Evolutionary conservation across 2,888 invertebrate genomes (phyloP).

Genomic region (Perithous albicinctus): DNA sequence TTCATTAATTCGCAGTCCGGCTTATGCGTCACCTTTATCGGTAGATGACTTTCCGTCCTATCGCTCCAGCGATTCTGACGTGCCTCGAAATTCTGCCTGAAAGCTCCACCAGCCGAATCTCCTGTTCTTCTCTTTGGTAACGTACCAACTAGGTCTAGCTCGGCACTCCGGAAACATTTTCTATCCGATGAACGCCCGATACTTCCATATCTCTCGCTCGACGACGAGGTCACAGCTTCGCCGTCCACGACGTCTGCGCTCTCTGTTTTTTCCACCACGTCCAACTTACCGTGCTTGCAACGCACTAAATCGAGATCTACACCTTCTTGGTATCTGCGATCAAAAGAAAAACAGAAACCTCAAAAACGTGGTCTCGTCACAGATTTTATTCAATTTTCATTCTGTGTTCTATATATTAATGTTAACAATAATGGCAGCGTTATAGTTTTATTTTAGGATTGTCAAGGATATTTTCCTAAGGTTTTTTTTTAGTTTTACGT

Average conservation of each 20-base stretch:
- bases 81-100: slow-evolving; percentile 48
- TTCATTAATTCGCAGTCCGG: slow-evolving; percentile 80
- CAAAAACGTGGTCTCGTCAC: too few relatives aligned
- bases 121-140: slow-evolving; percentile 77
- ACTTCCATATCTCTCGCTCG: slow-evolving; percentile 72
- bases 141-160: slow-evolving; percentile 79
- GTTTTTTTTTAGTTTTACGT: slow-evolving; percentile 55
- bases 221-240: too few relatives aligned
- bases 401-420: too few relatives aligned
- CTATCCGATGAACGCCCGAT: slow-evolving; percentile 62
- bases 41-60: slow-evolving; percentile 73
- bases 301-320: slow-evolving; percentile 79
- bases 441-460: too few relatives aligned
- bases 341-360: neutral
- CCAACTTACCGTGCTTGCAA: slow-evolving; percentile 79
- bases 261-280: slow-evolving; percentile 77
- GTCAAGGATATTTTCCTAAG: neutral
- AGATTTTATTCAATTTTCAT: too few relatives aligned
- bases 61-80: slow-evolving; percentile 61
- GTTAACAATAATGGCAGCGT: too few relatives aligned
- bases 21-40: slow-evolving; percentile 79
- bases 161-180: slow-evolving; percentile 75
- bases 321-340: slow-evolving; percentile 79
- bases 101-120: slow-evolving; percentile 64
- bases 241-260: slow-evolving; percentile 72